These are phyloP conservation scores for Pelusios castaneus DNA, from an alignment of 2,113 vertebrate genomes.

Conservation along the genomic window DNA sequence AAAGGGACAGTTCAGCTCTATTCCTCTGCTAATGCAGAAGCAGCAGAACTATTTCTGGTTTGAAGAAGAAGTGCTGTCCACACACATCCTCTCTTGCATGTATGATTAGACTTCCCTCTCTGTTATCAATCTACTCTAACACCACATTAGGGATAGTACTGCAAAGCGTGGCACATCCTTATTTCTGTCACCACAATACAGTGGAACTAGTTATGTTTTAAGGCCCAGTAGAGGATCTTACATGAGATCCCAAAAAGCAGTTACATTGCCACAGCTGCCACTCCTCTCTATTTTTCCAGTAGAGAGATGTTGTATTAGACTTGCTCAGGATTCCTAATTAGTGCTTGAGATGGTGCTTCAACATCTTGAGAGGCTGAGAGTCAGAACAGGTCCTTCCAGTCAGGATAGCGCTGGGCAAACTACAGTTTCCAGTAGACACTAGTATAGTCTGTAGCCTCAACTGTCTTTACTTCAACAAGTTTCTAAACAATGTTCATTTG, in stretches of 20 bases:
- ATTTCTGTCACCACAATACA: neutral
- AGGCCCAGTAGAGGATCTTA: neutral
- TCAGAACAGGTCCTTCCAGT: neutral
- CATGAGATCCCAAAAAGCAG: fast-evolving
- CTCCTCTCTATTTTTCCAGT: neutral
- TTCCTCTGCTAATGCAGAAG: neutral
- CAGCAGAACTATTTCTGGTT: neutral
- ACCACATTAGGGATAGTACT: neutral
- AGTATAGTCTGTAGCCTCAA: neutral
- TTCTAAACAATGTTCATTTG: neutral
- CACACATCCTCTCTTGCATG: neutral
- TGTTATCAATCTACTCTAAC: neutral
- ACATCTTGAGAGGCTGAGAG: neutral
- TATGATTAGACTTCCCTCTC: neutral
- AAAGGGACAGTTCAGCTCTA: neutral
- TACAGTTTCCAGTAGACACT: neutral
- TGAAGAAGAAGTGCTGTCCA: neutral
- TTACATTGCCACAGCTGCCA: neutral
- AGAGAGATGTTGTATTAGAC: neutral
- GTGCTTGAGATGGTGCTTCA: neutral
- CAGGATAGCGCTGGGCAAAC: neutral
- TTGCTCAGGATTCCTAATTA: neutral
- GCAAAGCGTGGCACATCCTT: neutral
- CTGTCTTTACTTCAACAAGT: neutral
- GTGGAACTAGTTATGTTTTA: neutral